Percentiles rank a stretch among this genome's conserved stretches.
Conservation (phyloP, 53 echinoderm and acorn worm genomes). For the Pentamera pediparva region DNA sequence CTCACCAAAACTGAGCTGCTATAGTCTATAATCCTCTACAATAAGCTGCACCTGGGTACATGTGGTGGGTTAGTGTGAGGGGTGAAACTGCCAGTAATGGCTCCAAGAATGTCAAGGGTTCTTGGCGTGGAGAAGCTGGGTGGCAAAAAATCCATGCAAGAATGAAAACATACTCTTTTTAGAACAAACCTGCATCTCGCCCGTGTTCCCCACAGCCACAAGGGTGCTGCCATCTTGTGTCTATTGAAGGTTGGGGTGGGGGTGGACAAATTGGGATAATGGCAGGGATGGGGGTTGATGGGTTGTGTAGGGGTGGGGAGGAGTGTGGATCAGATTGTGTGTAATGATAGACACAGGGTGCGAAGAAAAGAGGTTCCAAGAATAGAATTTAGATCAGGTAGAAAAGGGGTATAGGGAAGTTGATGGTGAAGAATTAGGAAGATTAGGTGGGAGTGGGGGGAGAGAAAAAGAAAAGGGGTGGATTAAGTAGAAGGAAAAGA, state of each 20-base stretch:
- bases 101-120: conserved; percentile 15
- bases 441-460: background rate
- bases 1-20: background rate
- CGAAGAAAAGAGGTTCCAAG: background rate
- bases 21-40: too few species aligned
- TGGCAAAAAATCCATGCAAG: conserved; percentile 21
- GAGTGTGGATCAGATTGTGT: background rate
- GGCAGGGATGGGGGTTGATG: background rate
- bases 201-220: conserved; percentile 33
- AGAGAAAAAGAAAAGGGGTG: background rate
- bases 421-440: background rate
- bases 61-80: background rate
- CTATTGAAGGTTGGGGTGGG: background rate
- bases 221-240: conserved; percentile 34
- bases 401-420: background rate
- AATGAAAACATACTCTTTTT: background rate
- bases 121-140: conserved; percentile 21
- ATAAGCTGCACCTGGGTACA: background rate
- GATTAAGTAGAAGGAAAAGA: conserved; percentile 12
- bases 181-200: conserved; percentile 48
- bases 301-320: background rate
- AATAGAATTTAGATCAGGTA: background rate
- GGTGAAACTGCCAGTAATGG: background rate
- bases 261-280: background rate
- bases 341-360: too few species aligned